Evolutionary conservation across 1,140 invertebrate species (phyloP).

Genomic region (Pseudachorutes palmiensis): DNA sequence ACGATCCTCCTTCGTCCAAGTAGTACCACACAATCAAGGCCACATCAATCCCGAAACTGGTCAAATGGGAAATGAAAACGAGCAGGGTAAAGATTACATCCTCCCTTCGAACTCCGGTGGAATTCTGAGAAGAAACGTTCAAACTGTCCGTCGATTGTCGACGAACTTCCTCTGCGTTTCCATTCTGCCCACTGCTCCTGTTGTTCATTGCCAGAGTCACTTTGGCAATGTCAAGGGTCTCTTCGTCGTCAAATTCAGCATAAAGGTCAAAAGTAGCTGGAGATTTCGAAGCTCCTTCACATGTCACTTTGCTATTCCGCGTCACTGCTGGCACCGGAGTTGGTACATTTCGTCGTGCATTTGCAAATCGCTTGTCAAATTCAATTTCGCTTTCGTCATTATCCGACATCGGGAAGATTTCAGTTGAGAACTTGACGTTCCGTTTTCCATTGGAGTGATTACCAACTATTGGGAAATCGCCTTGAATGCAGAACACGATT

Average conservation of each 20-base stretch:
- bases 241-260: background rate
- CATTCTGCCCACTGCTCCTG: background rate
- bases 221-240: background rate
- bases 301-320: background rate
- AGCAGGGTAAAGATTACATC: conserved; percentile 24
- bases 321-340: background rate
- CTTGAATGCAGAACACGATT: background rate
- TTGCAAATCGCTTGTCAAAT: background rate
- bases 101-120: conserved; percentile 5
- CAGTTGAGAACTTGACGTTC: background rate
- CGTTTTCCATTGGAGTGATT: background rate
- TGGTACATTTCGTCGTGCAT: background rate
- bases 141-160: background rate
- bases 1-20: background rate
- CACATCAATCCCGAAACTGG: conserved; percentile 19
- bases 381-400: conserved; percentile 6
- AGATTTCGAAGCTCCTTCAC: background rate
- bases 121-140: background rate
- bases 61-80: conserved; percentile 18
- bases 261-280: background rate
- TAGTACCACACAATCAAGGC: conserved; percentile 21
- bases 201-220: background rate
- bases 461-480: background rate
- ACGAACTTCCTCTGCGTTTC: background rate
- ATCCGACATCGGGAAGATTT: background rate